These are phyloP conservation scores for Carduelis carduelis DNA, from an alignment of 2,797 vertebrate genomes.

Conservation along the genomic window DNA sequence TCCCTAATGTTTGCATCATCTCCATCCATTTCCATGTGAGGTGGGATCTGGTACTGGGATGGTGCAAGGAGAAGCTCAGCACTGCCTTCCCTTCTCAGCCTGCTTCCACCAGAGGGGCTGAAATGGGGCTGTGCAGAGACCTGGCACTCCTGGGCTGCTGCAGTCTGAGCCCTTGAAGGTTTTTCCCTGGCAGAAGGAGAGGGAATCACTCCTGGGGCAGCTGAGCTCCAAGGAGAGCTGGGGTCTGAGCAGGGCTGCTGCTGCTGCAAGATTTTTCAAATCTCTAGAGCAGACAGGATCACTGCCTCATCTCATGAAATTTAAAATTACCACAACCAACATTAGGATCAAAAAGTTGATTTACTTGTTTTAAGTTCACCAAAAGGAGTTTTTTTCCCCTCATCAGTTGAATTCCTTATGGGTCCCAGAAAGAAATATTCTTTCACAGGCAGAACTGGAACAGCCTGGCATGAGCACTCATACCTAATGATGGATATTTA, in stretches of 20 bases:
- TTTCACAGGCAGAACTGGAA: neutral
- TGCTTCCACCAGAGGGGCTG: rapidly evolving
- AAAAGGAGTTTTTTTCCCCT: neutral
- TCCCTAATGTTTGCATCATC: neutral
- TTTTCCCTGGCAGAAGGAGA: neutral
- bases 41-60: neutral
- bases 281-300: neutral
- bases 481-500: slow-evolving; percentile 38
- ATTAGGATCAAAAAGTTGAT: neutral
- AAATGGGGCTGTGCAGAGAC: rapidly evolving
- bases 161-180: neutral
- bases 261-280: neutral
- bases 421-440: slow-evolving; percentile 18
- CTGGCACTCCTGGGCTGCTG: rapidly evolving
- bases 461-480: neutral
- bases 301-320: neutral
- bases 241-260: neutral
- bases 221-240: rapidly evolving
- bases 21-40: neutral
- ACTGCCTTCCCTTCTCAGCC: neutral
- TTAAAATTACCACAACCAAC: neutral
- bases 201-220: neutral
- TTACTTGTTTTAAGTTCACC: neutral
- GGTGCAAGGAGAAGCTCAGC: neutral
- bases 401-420: neutral